Base-by-base conservation (phyloP, 2,888 invertebrate species). In the Flexamia atlantica region DNA sequence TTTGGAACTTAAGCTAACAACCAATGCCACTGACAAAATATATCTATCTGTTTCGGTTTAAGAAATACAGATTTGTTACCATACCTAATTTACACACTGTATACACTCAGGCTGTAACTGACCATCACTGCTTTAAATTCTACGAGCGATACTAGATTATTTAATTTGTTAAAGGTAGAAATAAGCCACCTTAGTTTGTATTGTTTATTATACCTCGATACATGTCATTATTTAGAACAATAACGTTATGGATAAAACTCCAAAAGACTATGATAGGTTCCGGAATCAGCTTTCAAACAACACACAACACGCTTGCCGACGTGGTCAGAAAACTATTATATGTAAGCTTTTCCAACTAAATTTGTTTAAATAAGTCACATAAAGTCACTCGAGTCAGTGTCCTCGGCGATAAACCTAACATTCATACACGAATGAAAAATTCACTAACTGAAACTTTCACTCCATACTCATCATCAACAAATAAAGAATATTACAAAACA, bases 131-230 rank as follows among this genome's bases (percentile, higher is more conserved):
- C n/a, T n/a, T n/a, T n/a, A n/a, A n/a, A n/a, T n/a, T n/a, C n/a
- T n/a, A n/a, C n/a, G n/a, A n/a, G n/a, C n/a, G n/a, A n/a, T n/a
- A n/a, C n/a, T n/a, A n/a, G 36, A 36, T 36, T 46, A 46, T 17
- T 46, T 46, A 3, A 46, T 46, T 3, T 46, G 17, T 12, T 46
- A 46, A 9, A 12, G 46, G 12, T 46, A 60, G 23, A 28, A 60
- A 60, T 60, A 28, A 32, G 7, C 12, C 68, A 68, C 0, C 2
- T 1, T 40, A 40, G 42, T 72, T 72, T 76, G 76, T 50, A 76
- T 76, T 76, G 50, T 76, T 76, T 76, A 76, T 76, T 79, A 79
- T 79, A 79, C 76, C 76, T 79, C 79, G 57, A 79, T 53, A 79
- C 79, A 79, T 79, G 57, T 79, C 79, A 53, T 57, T 36, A 79